phyloP scores from a whole-genome alignment of 2,888 invertebrate genomes.

The Drosophila paucipuncta region DNA sequence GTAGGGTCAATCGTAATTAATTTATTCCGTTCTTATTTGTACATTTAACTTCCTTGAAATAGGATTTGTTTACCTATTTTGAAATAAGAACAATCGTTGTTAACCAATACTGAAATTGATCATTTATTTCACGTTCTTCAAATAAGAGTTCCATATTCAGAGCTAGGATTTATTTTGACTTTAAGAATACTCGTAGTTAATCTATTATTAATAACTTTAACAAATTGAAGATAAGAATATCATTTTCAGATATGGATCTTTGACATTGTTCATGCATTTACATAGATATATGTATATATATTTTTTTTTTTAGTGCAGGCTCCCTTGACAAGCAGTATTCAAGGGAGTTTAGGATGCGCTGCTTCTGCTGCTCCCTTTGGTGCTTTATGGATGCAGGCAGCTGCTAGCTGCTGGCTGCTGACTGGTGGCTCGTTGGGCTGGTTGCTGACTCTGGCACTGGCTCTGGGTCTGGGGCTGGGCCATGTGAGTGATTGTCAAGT shows the following conservation, averaged over 20 bases:
- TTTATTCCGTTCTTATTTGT: neutral
- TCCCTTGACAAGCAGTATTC: slow-evolving; percentile 21
- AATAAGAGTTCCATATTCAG: neutral
- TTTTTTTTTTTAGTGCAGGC: neutral
- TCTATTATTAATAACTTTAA: neutral
- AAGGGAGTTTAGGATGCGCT: slow-evolving; percentile 27
- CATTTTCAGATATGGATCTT: neutral
- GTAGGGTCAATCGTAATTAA: neutral
- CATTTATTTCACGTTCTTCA: neutral
- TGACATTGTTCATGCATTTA: neutral
- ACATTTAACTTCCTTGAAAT: neutral
- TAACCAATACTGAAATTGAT: neutral
- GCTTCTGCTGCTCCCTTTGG: slow-evolving; percentile 23
- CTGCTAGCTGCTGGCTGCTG: slow-evolving; percentile 37
- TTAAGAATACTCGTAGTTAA: neutral
- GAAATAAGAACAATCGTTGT: neutral
- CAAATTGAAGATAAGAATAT: neutral
- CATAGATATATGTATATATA: neutral
- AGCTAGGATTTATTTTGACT: neutral
- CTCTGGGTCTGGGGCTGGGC: slow-evolving; percentile 42
- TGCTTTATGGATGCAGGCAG: slow-evolving; percentile 50
- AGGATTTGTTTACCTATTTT: neutral
- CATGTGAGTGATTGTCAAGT: slow-evolving; percentile 82
- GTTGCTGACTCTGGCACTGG: slow-evolving; percentile 6
- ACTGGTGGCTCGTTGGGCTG: slow-evolving; percentile 21